Conservation (phyloP, 2,888 invertebrate genomes). For the Torymus auratus region DNA sequence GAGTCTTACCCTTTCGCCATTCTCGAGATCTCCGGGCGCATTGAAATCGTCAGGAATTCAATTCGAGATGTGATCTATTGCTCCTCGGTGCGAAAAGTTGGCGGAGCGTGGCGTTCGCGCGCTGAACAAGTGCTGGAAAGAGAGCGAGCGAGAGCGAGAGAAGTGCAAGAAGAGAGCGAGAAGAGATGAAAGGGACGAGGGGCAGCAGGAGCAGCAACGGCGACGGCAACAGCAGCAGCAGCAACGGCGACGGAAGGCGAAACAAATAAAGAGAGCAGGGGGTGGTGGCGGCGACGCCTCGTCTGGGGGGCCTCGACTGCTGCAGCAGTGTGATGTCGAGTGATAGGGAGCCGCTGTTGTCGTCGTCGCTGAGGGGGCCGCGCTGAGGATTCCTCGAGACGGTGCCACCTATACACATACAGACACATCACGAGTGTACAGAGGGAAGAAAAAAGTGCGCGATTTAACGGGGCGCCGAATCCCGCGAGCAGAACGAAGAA, state of each 20-base stretch:
- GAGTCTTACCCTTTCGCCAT: neutral
- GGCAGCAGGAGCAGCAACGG: no score
- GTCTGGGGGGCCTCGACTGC: neutral
- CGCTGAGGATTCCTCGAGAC: no score
- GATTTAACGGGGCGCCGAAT: no score
- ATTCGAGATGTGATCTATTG: constrained; percentile 32
- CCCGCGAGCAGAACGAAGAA: no score
- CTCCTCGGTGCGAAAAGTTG: neutral
- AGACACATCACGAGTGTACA: no score
- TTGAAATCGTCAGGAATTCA: constrained; percentile 7
- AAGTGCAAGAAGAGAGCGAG: neutral
- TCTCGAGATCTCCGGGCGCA: neutral
- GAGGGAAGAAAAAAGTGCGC: no score
- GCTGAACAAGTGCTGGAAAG: neutral
- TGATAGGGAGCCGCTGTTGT: constrained; percentile 32
- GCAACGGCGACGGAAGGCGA: neutral
- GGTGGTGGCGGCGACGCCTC: constrained; percentile 8
- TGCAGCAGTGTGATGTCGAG: constrained; percentile 29
- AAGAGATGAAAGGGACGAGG: constrained; percentile 37
- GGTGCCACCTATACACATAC: no score
- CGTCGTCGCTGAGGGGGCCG: neutral
- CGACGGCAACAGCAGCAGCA: no score
- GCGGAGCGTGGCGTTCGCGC: neutral
- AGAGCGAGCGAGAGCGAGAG: neutral
- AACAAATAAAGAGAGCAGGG: constrained; percentile 38